Percentiles rank a stretch among this genome's conserved stretches.
These are phyloP conservation scores for Homarus gammarus DNA, from an alignment of 2,888 invertebrate genomes.

Conservation along the genomic window DNA sequence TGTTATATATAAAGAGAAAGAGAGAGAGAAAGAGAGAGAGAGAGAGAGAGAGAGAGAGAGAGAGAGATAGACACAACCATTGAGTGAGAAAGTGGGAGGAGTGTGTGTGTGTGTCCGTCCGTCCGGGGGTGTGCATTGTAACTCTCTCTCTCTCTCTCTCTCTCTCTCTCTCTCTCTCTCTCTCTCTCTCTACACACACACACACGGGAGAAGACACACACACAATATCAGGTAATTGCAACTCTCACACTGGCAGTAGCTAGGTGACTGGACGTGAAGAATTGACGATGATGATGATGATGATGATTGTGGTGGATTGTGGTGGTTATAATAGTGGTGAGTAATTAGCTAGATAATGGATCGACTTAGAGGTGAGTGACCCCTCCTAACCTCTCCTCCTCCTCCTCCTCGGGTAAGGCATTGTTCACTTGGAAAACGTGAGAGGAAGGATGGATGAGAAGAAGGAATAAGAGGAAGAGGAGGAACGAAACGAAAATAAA, in stretches of 20 bases:
- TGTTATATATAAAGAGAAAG: too few species aligned
- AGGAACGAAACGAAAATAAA: not conserved
- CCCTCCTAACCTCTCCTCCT: not conserved
- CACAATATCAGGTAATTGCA: constrained; percentile 36
- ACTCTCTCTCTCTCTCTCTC: constrained; percentile 11
- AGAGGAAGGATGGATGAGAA: not conserved
- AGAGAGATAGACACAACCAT: too few species aligned
- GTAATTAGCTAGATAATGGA: constrained; percentile 7
- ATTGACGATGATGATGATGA: constrained; percentile 16
- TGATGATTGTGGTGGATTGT: constrained; percentile 1
- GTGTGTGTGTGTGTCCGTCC: not conserved
- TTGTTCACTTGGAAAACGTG: too few species aligned
- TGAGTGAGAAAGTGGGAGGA: constrained; percentile 27
- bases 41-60: too few species aligned
- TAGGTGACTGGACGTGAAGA: constrained; percentile 20
- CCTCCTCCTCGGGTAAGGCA: too few species aligned
- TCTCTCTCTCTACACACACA: not conserved
- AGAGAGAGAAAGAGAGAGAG: too few species aligned
- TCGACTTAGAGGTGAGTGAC: not conserved
- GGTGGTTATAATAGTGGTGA: not conserved
- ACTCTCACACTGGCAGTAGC: not conserved
- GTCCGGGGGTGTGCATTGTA: not conserved
- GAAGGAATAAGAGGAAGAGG: not conserved
- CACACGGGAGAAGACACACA: not conserved
- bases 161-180: constrained; percentile 8